Evolutionary conservation across 2,797 vertebrate species (phyloP).

Genomic region (Tarsius wallacei): DNA sequence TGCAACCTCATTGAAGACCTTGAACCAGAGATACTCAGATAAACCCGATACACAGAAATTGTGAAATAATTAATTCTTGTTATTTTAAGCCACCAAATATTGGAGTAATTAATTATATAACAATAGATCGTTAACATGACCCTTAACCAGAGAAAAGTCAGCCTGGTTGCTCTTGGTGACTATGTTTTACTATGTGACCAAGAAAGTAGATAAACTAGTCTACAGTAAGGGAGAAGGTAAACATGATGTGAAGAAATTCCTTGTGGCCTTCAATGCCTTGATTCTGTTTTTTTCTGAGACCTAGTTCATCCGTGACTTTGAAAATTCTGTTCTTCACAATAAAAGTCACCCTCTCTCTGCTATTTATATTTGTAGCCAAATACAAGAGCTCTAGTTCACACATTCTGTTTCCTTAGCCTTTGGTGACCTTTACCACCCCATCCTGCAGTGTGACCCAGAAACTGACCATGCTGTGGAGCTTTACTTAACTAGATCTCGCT

Average conservation of each 20-base stretch:
- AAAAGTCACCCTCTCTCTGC: neutral
- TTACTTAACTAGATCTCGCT: neutral
- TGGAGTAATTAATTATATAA: neutral
- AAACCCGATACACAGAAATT: neutral
- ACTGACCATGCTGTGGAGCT: neutral
- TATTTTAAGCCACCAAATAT: neutral
- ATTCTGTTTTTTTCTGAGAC: constrained; percentile 7
- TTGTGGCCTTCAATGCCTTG: neutral
- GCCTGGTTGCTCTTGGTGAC: neutral
- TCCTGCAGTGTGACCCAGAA: neutral
- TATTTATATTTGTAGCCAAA: constrained; percentile 31
- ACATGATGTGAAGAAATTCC: neutral
- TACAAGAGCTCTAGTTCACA: neutral
- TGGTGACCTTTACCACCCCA: neutral
- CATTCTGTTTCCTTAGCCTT: neutral
- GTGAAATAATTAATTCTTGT: neutral
- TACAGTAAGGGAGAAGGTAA: neutral
- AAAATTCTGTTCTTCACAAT: neutral
- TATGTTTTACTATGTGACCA: neutral
- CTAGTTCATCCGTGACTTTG: neutral
- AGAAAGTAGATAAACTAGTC: neutral
- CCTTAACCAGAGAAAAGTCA: neutral
- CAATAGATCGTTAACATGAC: neutral
- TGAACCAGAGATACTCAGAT: neutral
- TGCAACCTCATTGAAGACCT: neutral